Percentiles rank a stretch among this genome's conserved stretches.
Evolutionary conservation across 2,888 invertebrate species (phyloP).

Genomic region (Hirtodrosophila cameraria): DNA sequence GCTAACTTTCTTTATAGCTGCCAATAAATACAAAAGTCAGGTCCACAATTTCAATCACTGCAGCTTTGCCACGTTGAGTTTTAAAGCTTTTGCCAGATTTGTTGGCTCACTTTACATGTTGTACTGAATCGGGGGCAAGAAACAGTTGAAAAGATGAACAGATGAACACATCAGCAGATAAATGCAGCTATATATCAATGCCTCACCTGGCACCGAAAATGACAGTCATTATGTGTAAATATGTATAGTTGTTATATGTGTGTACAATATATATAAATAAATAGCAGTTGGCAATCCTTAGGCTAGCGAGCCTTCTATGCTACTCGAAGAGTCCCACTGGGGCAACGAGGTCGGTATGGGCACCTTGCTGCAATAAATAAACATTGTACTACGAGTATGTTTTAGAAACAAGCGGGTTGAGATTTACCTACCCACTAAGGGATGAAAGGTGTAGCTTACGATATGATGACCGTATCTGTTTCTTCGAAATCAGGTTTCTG

Average conservation of each 20-base stretch:
- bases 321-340: slow-evolving; percentile 34
- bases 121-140: background rate
- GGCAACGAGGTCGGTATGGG: slow-evolving; percentile 61
- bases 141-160: slow-evolving; percentile 57
- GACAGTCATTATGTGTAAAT: slow-evolving; percentile 75
- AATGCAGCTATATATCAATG: slow-evolving; percentile 74
- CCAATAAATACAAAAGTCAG: slow-evolving; percentile 74
- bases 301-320: slow-evolving; percentile 12
- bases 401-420: slow-evolving; percentile 39
- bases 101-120: slow-evolving; percentile 39
- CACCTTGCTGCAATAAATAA: slow-evolving; percentile 78
- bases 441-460: background rate
- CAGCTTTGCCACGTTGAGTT: slow-evolving; percentile 36
- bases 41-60: slow-evolving; percentile 74
- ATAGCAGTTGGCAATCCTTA: slow-evolving; percentile 48
- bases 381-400: slow-evolving; percentile 47
- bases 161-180: slow-evolving; percentile 68
- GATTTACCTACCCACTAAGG: slow-evolving; percentile 1
- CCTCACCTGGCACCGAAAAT: slow-evolving; percentile 71
- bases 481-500: slow-evolving; percentile 25
- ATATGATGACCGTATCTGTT: slow-evolving; percentile 41
- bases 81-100: slow-evolving; percentile 51
- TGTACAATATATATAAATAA: slow-evolving; percentile 59
- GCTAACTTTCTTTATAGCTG: slow-evolving; percentile 73
- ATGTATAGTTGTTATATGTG: slow-evolving; percentile 20